Evolutionary conservation across 2,113 vertebrate genomes (phyloP).

Genomic region (Blennius ocellaris): DNA sequence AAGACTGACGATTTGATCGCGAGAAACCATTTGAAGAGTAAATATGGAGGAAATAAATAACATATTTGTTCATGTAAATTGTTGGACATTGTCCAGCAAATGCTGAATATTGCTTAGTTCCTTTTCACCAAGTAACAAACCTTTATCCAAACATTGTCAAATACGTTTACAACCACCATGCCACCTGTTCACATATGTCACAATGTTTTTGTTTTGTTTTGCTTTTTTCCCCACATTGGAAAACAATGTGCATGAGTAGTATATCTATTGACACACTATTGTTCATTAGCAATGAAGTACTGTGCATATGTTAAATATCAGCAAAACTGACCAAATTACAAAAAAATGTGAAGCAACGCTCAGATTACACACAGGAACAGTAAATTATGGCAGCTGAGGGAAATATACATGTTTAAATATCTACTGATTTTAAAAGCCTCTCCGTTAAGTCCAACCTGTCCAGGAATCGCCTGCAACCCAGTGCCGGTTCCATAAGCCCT

Average conservation of each 20-base stretch:
- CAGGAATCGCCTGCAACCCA: not conserved
- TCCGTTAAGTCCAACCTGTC: constrained; percentile 6
- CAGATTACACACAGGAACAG: too few species aligned
- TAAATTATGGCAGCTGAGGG: not conserved
- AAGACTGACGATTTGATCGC: constrained; percentile 5
- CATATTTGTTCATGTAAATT: too few species aligned
- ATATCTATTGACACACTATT: too few species aligned
- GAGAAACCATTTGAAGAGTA: not conserved
- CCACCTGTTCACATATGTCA: not conserved
- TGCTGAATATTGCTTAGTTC: not conserved
- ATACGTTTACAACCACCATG: not conserved
- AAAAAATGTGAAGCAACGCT: too few species aligned
- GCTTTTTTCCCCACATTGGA: too few species aligned
- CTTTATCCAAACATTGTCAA: not conserved
- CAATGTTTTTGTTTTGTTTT: too few species aligned
- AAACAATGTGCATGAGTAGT: too few species aligned
- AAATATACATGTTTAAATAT: constrained; percentile 23
- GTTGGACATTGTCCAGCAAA: too few species aligned
- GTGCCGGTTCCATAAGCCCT: not conserved
- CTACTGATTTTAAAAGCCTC: not conserved
- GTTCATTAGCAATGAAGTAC: too few species aligned
- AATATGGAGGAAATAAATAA: not conserved
- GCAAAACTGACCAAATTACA: too few species aligned
- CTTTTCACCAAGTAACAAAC: constrained; percentile 7
- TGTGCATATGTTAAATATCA: too few species aligned